These are phyloP conservation scores for Drosophila stalkeri DNA, from an alignment of 2,888 invertebrate species.

Conservation along the genomic window DNA sequence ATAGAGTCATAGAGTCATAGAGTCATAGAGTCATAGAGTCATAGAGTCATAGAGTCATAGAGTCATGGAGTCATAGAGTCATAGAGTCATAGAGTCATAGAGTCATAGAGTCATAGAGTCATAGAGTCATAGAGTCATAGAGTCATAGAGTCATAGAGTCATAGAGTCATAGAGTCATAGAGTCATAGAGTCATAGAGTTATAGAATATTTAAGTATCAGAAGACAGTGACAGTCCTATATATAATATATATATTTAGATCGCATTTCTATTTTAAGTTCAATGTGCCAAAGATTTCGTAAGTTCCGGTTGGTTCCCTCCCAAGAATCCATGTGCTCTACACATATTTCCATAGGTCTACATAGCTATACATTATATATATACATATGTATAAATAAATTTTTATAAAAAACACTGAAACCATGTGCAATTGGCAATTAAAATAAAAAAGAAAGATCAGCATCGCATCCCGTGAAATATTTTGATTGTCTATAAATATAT, in stretches of 20 bases:
- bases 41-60: too few species aligned
- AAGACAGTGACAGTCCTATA: too few species aligned
- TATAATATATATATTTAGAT: background rate
- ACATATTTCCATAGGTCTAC: background rate
- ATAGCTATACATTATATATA: background rate
- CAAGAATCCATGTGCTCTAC: background rate
- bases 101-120: too few species aligned
- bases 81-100: too few species aligned
- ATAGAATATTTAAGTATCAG: too few species aligned
- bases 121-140: too few species aligned
- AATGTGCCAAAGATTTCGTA: background rate
- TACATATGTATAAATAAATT: background rate
- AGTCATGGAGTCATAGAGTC: too few species aligned
- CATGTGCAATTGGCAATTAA: constrained; percentile 9
- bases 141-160: too few species aligned
- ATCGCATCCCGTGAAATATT: constrained; percentile 22
- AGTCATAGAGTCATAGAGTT: too few species aligned
- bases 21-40: too few species aligned
- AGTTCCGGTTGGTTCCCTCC: constrained; percentile 33
- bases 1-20: too few species aligned
- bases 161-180: too few species aligned
- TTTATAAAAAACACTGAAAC: background rate
- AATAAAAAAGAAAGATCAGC: constrained; percentile 22
- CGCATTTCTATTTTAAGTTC: background rate
- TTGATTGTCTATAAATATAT: constrained; percentile 19